phyloP scores from a whole-genome alignment of 2,113 vertebrate species.

The Nyctereutes procyonoides region DNA sequence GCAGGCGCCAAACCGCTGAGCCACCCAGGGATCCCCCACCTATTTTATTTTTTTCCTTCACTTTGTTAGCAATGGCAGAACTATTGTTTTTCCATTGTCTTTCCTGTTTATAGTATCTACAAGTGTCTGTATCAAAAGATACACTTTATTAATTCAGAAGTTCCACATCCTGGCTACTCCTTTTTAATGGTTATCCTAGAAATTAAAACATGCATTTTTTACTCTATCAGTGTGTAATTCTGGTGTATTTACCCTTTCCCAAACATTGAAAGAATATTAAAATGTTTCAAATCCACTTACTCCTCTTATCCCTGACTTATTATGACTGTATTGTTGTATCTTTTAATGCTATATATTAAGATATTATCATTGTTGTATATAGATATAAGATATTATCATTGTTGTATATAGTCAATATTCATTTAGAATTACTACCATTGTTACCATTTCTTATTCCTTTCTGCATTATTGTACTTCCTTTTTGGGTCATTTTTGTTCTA shows the following conservation, averaged over 20 bases:
- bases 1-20: no score
- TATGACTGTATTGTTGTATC: not conserved
- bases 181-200: not conserved
- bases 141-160: not conserved
- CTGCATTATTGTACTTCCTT: not conserved
- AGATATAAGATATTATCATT: not conserved
- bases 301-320: not conserved
- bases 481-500: not conserved
- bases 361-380: not conserved
- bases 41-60: not conserved
- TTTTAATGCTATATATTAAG: no score
- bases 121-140: not conserved
- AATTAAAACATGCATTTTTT: conserved; percentile 22
- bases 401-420: not conserved
- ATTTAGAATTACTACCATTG: not conserved
- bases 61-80: not conserved
- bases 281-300: not conserved
- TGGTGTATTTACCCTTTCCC: not conserved
- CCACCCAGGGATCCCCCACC: not conserved
- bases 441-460: not conserved
- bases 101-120: not conserved
- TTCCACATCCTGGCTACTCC: not conserved
- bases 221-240: not conserved
- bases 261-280: not conserved
- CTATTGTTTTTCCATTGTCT: not conserved